Percentiles rank a stretch among this genome's conserved stretches.
Evolutionary conservation across 2,888 invertebrate species (phyloP).

Genomic region (Candidula unifasciata): DNA sequence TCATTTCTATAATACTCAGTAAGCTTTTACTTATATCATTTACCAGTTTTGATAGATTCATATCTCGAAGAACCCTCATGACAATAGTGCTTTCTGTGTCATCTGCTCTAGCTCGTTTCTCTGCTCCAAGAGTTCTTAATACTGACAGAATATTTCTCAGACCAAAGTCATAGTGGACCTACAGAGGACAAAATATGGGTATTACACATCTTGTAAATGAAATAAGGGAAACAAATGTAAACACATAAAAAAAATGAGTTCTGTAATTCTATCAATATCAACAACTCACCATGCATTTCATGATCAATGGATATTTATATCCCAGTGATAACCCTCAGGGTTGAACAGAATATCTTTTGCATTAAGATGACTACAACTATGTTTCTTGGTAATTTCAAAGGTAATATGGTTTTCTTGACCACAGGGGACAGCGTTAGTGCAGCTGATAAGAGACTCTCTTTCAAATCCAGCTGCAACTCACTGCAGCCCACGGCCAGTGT

Average conservation of each 20-base stretch:
- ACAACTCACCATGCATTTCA: no score
- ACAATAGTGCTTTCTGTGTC: slow-evolving; percentile 77
- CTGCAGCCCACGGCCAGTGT: no score
- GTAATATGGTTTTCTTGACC: no score
- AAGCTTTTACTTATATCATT: slow-evolving; percentile 70
- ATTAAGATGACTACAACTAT: no score
- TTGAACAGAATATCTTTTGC: no score
- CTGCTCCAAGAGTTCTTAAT: slow-evolving; percentile 77
- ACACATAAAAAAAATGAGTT: background rate
- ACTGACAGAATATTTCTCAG: slow-evolving; percentile 79
- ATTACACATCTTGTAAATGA: background rate
- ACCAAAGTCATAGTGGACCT: slow-evolving; percentile 79
- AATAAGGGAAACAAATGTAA: background rate
- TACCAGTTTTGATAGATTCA: slow-evolving; percentile 78
- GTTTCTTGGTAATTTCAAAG: no score
- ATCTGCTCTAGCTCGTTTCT: slow-evolving; percentile 75
- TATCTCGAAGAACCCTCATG: slow-evolving; percentile 78
- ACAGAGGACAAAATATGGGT: slow-evolving; percentile 19
- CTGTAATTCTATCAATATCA: background rate
- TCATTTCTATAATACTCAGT: no score
- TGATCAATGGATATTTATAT: no score
- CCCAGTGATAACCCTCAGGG: no score
- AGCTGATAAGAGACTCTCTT: no score
- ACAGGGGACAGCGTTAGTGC: no score
- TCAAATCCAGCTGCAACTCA: no score